Evolutionary conservation across 2,113 vertebrate species (phyloP).

Genomic region (Saguinus midas): DNA sequence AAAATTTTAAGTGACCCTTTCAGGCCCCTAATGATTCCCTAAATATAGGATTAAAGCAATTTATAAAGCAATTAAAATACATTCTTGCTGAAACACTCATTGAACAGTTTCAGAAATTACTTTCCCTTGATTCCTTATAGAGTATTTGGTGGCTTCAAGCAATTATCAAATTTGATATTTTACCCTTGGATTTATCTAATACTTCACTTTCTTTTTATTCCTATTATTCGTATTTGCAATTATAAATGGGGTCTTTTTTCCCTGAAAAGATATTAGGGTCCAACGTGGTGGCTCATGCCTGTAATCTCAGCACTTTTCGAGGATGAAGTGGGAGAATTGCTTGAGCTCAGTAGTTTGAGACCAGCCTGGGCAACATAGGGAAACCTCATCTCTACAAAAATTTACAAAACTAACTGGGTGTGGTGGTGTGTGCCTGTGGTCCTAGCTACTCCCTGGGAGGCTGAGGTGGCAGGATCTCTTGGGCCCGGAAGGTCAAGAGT

Average conservation of each 20-base stretch:
- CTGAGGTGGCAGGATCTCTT: no score
- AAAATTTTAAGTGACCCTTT: constrained; percentile 70
- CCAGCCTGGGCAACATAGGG: no score
- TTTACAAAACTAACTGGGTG: no score
- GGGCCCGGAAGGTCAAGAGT: no score
- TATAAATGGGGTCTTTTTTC: background rate
- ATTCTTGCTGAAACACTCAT: constrained; percentile 56
- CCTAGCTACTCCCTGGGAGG: no score
- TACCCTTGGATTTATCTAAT: constrained; percentile 25
- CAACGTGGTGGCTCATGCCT: no score
- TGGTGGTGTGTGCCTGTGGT: no score
- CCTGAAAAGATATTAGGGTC: background rate
- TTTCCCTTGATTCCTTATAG: background rate
- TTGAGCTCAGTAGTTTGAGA: no score
- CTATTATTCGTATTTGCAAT: background rate
- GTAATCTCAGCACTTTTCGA: no score
- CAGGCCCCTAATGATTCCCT: constrained; percentile 58
- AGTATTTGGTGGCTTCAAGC: background rate
- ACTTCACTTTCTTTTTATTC: background rate
- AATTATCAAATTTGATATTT: background rate
- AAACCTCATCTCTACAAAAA: no score
- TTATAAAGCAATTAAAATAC: constrained; percentile 73
- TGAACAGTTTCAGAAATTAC: constrained; percentile 34
- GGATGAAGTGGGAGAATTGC: no score
- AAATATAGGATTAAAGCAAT: constrained; percentile 72